A percentile compares a stretch with the other conserved stretches of the same genome.
These are phyloP conservation scores for Meiosimyza decipiens DNA, from an alignment of 2,888 invertebrate species.

Conservation along the genomic window DNA sequence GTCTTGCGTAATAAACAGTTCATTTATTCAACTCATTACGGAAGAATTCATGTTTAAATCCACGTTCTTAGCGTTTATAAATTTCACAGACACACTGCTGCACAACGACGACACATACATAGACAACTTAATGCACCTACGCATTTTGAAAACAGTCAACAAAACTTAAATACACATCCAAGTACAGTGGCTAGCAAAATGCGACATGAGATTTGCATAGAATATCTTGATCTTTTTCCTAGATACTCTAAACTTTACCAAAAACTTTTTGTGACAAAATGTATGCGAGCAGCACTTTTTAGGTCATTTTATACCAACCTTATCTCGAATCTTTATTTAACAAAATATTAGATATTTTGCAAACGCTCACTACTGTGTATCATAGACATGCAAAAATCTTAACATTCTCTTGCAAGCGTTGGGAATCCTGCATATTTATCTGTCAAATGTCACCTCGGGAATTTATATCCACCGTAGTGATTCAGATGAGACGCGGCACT, in stretches of 20 bases:
- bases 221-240: too few species aligned
- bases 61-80: neutral
- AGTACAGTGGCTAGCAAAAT: too few species aligned
- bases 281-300: too few species aligned
- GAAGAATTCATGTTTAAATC: neutral
- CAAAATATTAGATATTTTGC: too few species aligned
- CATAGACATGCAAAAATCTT: constrained; percentile 3
- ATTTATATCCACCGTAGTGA: constrained; percentile 10
- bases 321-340: too few species aligned
- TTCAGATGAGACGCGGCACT: neutral
- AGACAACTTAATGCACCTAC: neutral
- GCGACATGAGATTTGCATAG: too few species aligned
- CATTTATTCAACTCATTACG: constrained; percentile 1
- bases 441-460: constrained; percentile 58
- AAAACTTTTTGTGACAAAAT: too few species aligned
- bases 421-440: constrained; percentile 41
- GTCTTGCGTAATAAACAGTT: neutral
- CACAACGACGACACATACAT: neutral
- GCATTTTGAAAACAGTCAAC: neutral
- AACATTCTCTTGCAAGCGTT: neutral
- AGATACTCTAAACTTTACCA: too few species aligned
- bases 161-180: too few species aligned
- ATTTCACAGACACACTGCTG: neutral
- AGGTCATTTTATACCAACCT: too few species aligned
- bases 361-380: too few species aligned